Evolutionary conservation across 2,888 invertebrate species (phyloP), one percentile per base, ranked within the genome.

Genomic region (Drosophila phalerata): DNA sequence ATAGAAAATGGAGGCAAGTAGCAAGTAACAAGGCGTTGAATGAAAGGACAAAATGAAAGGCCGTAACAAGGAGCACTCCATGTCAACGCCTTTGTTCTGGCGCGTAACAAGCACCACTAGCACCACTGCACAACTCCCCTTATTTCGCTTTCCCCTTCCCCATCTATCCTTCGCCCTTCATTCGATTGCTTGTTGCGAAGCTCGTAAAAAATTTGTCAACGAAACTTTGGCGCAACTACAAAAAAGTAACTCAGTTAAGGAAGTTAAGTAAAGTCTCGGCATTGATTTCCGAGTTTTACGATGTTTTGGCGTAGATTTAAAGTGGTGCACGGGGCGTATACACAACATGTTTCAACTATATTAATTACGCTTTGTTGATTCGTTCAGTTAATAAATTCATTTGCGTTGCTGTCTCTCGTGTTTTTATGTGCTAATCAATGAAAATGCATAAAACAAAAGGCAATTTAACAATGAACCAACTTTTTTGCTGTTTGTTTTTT

Each of bases 201-300:
- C 64, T 75, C 78, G 78, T 78, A 77, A 77, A 77, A 75, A 83
- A 85, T 81, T 85, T 84, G 84, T 85, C 84, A 85, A 73, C 76
- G 58, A 63, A 63, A 77, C 62, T 73, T 77, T 73, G 17, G 48
- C 55, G 28, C 47, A 70, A 67, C 56, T 61, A 65, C 74, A 73
- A 62, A 37, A 37, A 45, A 37, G 48, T 17, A 48, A 61, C 47
- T 42, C 32, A 25, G 52, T 45, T 58, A 58, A 48, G 38, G 19
- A 58, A 58, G 48, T 58, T 58, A 5, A 17, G 55, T 58, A 64
- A 19, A 43, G 43, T 32, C 66, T 25, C 48, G 40, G 47, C 70
- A 77, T 70, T 57, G 73, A 69, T 77, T 70, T 66, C 48, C 38
- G 11, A 42, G 37, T 73, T 76, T 76, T 73, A 73, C 58, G 70